phyloP scores from a whole-genome alignment of 2,797 vertebrate genomes.

The Geotrypetes seraphini region DNA sequence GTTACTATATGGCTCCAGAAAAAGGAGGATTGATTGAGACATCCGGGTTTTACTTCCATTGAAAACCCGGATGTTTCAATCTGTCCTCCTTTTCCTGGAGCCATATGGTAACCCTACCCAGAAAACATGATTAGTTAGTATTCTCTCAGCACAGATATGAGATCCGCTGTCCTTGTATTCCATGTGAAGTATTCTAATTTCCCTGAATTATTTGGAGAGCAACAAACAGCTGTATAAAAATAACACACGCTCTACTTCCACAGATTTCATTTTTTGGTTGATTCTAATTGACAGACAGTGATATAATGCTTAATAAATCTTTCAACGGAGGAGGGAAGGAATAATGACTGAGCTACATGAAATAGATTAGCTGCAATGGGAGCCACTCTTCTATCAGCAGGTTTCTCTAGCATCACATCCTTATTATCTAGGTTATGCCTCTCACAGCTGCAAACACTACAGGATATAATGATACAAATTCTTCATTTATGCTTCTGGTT shows the following conservation, averaged over 20 bases:
- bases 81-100: no score
- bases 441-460: constrained; percentile 30
- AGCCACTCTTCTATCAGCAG: constrained; percentile 30
- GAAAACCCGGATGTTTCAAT: no score
- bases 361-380: constrained; percentile 38
- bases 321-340: constrained; percentile 17
- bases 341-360: constrained; percentile 18
- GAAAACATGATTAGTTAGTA: no score
- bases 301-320: constrained; percentile 13
- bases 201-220: not conserved
- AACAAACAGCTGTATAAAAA: not conserved
- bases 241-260: not conserved
- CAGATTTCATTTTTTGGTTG: constrained; percentile 3
- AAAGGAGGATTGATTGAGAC: no score
- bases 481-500: constrained; percentile 25
- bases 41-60: no score
- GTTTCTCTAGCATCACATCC: constrained; percentile 30
- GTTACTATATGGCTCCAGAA: no score
- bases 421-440: constrained; percentile 39
- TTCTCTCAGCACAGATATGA: no score
- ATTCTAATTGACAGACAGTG: constrained; percentile 14
- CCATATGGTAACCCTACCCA: no score
- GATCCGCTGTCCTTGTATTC: no score
- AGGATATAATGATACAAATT: constrained; percentile 25
- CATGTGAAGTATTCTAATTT: no score